Evolutionary conservation across 2,113 vertebrate genomes (phyloP), one percentile per base, ranked within the genome.

Genomic region (Scomber japonicus): DNA sequence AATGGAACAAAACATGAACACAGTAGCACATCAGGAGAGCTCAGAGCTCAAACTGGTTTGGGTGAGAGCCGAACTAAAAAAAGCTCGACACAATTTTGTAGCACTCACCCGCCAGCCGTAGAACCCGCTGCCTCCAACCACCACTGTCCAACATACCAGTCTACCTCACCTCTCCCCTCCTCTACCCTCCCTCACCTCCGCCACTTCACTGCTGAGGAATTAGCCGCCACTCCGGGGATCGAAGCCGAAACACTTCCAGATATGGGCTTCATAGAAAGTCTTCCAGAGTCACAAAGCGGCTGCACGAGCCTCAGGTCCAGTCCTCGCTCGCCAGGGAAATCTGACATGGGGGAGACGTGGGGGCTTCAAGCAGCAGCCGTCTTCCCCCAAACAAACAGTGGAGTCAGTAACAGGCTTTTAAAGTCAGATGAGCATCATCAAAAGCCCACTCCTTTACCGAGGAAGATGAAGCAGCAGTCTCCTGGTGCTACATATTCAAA

Each of bases 231-330:
- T 13, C 61, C 78, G 1, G 44, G 83, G 31, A 89, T 88, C 3
- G 89, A 90, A 0, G 87, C 71, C 0, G 90, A 96, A 87, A 89
- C 80, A 0, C 57, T 93, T n/a, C 90, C 94, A 14, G 76, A 94
- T 24, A 71, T 84, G 2, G 84, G 63, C 24, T 84, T 81, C 64
- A 14, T 71, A 5, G 92, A 94, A 50, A 89, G 87, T 59, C 17
- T 66, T 17, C 50, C 76, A 24, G 89, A 86, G 6, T 75, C 84
- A 16, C 5, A n/a, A 53, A 63, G 82, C 61, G 75, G 53, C 5
- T 0, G 62, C 73, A 54, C 55, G 11, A 85, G 68, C 48, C 53
- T 48, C 0, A 50, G 3, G 30, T 65, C 77, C 48, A 87, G 83
- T 55, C 67, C 61, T 59, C 55, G 19, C 49, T 50, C 9, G 19